phyloP scores from a whole-genome alignment of 2,888 invertebrate genomes.

The Polymixis flavicincta region DNA sequence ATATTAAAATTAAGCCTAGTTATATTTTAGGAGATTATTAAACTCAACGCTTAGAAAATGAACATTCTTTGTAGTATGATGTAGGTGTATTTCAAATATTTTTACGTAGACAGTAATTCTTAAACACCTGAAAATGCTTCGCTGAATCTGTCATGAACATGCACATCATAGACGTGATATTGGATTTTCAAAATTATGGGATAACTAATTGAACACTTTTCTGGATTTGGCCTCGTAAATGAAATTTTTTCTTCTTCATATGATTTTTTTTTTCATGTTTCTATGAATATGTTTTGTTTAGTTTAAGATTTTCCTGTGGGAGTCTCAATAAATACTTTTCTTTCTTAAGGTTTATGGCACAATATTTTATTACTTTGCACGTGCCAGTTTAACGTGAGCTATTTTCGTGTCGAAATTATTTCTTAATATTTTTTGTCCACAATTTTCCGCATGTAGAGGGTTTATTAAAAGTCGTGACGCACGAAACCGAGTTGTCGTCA shows the following conservation, averaged over 20 bases:
- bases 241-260: too few relatives aligned
- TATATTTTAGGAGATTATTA: neutral
- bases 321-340: too few relatives aligned
- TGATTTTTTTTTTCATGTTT: too few relatives aligned
- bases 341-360: neutral
- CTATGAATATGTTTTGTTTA: too few relatives aligned
- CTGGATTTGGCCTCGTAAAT: too few relatives aligned
- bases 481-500: conserved; percentile 76
- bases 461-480: conserved; percentile 82
- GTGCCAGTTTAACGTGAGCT: conserved; percentile 12
- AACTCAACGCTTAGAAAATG: neutral
- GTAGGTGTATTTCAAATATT: neutral
- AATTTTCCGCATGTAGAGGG: conserved; percentile 70
- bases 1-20: conserved; percentile 2
- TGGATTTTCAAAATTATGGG: too few relatives aligned
- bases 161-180: too few relatives aligned
- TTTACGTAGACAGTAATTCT: neutral
- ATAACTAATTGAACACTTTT: too few relatives aligned
- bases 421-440: conserved; percentile 62
- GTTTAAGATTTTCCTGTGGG: too few relatives aligned
- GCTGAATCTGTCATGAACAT: neutral
- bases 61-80: neutral
- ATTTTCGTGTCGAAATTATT: conserved; percentile 39
- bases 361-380: neutral
- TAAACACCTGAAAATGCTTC: neutral